Evolutionary conservation across 2,113 vertebrate species (phyloP).

Genomic region (Phocoena sinus): DNA sequence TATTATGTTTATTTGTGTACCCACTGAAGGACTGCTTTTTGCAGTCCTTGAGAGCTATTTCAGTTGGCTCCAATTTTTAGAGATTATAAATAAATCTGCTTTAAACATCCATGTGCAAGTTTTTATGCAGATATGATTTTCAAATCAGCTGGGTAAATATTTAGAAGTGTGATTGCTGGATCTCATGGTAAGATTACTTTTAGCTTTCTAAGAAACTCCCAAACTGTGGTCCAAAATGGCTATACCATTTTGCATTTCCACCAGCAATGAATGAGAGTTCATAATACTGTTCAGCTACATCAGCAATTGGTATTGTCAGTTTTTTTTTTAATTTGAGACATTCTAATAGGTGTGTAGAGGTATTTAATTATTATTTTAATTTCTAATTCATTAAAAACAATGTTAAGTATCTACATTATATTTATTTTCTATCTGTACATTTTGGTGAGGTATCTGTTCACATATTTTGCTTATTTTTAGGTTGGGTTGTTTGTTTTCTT

Average conservation of each 20-base stretch:
- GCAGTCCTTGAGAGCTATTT: too few species aligned
- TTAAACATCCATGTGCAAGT: neutral
- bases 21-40: neutral
- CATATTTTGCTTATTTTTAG: neutral
- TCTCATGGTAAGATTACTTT: neutral
- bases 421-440: neutral
- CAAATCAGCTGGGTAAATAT: neutral
- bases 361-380: neutral
- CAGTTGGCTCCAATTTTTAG: neutral
- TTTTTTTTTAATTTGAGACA: neutral
- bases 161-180: neutral
- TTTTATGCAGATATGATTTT: neutral
- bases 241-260: neutral
- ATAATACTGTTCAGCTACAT: neutral
- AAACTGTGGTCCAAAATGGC: neutral
- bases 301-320: neutral
- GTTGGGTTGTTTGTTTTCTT: neutral
- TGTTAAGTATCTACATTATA: neutral
- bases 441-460: neutral
- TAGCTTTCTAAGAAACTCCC: neutral
- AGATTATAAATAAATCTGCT: neutral
- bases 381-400: neutral
- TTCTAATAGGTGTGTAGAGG: neutral
- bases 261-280: neutral
- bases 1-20: neutral